Conservation (phyloP, 2,888 invertebrate species). For the Macropis europaea region DNA sequence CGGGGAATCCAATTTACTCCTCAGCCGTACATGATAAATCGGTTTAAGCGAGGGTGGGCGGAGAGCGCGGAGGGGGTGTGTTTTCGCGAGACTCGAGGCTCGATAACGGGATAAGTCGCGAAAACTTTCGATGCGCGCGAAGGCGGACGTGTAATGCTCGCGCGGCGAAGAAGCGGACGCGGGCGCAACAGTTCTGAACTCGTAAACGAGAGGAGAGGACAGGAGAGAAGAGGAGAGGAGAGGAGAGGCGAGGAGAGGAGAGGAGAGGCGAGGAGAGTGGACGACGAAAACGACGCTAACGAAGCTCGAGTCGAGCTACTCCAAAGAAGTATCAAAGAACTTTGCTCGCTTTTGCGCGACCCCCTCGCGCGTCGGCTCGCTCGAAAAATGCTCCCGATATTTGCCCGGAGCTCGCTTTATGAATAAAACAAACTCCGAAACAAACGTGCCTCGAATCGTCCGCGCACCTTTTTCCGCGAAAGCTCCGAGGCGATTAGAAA, state of each 20-base stretch:
- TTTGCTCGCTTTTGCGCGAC: slow-evolving; percentile 4
- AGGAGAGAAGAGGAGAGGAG: too few relatives aligned
- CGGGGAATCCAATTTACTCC: slow-evolving; percentile 18
- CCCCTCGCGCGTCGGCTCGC: neutral
- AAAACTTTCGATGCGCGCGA: slow-evolving; percentile 62
- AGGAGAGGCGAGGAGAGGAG: too few relatives aligned
- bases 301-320: slow-evolving; percentile 28
- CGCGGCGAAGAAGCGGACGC: slow-evolving; percentile 39
- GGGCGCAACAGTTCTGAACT: slow-evolving; percentile 60
- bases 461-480: neutral
- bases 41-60: slow-evolving; percentile 35
- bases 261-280: slow-evolving; percentile 21
- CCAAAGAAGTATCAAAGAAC: slow-evolving; percentile 27
- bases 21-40: slow-evolving; percentile 50
- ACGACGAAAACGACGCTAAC: slow-evolving; percentile 44
- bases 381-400: slow-evolving; percentile 7
- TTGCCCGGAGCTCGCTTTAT: neutral
- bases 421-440: neutral
- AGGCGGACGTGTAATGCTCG: slow-evolving; percentile 46
- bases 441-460: neutral
- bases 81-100: slow-evolving; percentile 6
- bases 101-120: slow-evolving; percentile 68
- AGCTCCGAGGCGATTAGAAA: neutral
- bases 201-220: slow-evolving; percentile 44
- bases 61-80: neutral